Evolutionary conservation across 2,888 invertebrate genomes (phyloP), one percentile per base, ranked within the genome.

Genomic region (Branchellion lobata): DNA sequence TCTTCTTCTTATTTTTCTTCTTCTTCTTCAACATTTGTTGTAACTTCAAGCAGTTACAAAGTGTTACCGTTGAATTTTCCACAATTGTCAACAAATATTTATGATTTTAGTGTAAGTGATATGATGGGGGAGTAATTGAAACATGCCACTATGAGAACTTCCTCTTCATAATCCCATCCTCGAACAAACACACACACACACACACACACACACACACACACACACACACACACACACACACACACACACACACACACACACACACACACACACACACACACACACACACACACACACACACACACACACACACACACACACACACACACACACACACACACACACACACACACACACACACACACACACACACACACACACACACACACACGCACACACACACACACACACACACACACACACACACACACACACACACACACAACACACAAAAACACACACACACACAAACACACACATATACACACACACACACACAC

Each of bases 161-260:
- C n/a, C n/a, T n/a, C n/a, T n/a, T n/a, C n/a, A n/a, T n/a, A n/a
- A n/a, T n/a, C 65, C 5, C 29, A 65, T 8, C 3, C n/a, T 11
- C n/a, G 21, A 5, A 65, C 29, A 65, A 3, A 27, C 65, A 65
- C 65, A 65, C 65, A 65, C 65, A 29, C 65, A 65, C 65, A 27
- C 65, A 65, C 65, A 65, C 65, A 29, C 65, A 65, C 65, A 65
- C 65, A 29, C 29, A 65, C 65, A 29, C n/a, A 65, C 65, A 65
- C 65, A 65, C 65, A 65, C 24, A 65, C 65, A 65, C 65, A 65
- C 65, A 29, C 29, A 65, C 65, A 29, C 29, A 65, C 65, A 65
- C 29, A 27, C 29, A 65, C 24, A 27, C 65, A 65, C 65, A 29
- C 29, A 65, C 29, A 65, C 29, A 65, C 31, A 65, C 34, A 31